Percentiles rank a stretch among this genome's conserved stretches.
phyloP scores from a whole-genome alignment of 2,113 vertebrate genomes.

The Sprattus sprattus region DNA sequence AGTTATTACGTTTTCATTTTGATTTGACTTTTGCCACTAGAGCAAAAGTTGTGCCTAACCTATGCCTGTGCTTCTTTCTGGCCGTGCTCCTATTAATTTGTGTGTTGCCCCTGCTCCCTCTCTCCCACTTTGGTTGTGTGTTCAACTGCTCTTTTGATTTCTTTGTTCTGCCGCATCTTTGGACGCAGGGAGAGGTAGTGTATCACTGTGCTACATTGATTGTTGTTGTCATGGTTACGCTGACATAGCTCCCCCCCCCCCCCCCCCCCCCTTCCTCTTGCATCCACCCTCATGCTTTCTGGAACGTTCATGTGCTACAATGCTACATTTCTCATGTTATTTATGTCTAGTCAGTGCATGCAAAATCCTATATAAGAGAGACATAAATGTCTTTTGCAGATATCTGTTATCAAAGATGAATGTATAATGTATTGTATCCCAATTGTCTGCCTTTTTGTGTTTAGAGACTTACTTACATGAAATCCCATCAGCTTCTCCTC shows the following conservation, averaged over 20 bases:
- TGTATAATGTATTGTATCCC: not conserved
- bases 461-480: not conserved
- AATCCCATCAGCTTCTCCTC: not conserved
- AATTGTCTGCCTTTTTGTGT: not conserved
- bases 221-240: conserved; percentile 37
- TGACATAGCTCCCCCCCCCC: not conserved
- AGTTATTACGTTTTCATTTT: conserved; percentile 4
- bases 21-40: conserved; percentile 20
- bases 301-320: not conserved
- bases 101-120: not conserved
- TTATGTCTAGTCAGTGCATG: not conserved
- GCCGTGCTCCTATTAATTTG: conserved; percentile 17
- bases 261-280: not conserved
- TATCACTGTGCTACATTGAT: conserved; percentile 31
- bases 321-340: not conserved
- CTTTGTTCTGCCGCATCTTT: conserved; percentile 65
- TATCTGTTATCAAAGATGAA: not conserved
- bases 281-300: not conserved
- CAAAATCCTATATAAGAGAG: not conserved
- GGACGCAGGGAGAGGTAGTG: conserved; percentile 80
- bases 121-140: conserved; percentile 41
- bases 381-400: not conserved
- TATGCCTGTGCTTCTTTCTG: conserved; percentile 1
- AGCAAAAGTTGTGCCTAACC: not conserved
- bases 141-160: conserved; percentile 49